Evolutionary conservation across 2,888 invertebrate species (phyloP), one percentile per base, ranked within the genome.

Genomic region (Plebejus anna): DNA sequence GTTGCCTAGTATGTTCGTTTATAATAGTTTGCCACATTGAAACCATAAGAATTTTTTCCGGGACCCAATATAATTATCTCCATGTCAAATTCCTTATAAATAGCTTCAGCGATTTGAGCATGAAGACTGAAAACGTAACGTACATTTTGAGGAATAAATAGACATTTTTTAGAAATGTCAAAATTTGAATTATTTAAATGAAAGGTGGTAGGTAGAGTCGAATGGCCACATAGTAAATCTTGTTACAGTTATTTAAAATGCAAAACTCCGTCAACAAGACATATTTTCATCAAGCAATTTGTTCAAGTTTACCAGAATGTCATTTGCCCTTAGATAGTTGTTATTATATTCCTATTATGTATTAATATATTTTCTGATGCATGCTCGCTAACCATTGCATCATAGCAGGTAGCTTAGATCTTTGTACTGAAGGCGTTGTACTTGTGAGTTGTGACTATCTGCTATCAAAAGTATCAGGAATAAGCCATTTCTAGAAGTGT

Each of bases 361-460:
- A 72, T 72, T 72, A 72, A 72, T 72, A 28, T 72, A 72, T 72
- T 72, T 22, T 47, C 42, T 72, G 72, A 72, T 47, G 42, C 72
- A 42, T 72, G 72, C 13, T 28, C 11, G 22, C 72, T 9, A 72
- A 42, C 28, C 42, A 42, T 72, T 72, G 72, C 72, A 22, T 42
- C 72, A 72, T 47, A 66, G 32, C 32, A 42, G 22, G 4, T 55
- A 55, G 55, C 55, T 55, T 55, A 55, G 16, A 55, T n/a, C 71
- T 71, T 72, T 72, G 11, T 72, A 28, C 11, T 47, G 72, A 11
- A 3, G 5, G 42, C 22, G 42, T 66, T 28, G 28, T 11, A 32
- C 32, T 61, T 36, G 2, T 16, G 6, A 16, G 7, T 42, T 42
- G 32, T 61, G 11, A 61, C 61, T 11, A 28, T 66, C 22, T 61